A percentile compares a stretch with the other conserved stretches of the same genome.
Conservation (phyloP, 1,140 invertebrate species). For the Bradysia coprophila region DNA sequence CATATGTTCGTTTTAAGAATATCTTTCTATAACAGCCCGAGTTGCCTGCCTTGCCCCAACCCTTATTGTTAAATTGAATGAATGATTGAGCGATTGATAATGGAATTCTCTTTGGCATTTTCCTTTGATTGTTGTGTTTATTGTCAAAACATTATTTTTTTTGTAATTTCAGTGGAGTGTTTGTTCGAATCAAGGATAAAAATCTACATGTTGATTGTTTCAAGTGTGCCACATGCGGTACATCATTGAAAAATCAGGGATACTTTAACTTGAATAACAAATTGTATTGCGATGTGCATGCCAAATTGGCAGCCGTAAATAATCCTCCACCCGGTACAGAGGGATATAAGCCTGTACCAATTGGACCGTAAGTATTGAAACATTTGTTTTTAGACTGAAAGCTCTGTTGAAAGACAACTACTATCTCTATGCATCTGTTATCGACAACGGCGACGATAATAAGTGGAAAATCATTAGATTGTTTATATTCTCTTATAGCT, state of each 20-base stretch:
- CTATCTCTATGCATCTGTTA: too few relatives aligned
- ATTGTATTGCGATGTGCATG: slow-evolving; percentile 91
- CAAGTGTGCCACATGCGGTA: slow-evolving; percentile 88
- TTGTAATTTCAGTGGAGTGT: slow-evolving; percentile 59
- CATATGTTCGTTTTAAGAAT: too few relatives aligned
- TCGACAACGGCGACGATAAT: too few relatives aligned
- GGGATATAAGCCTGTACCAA: slow-evolving; percentile 51
- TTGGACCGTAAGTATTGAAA: slow-evolving; percentile 49
- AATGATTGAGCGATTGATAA: too few relatives aligned
- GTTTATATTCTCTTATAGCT: too few relatives aligned
- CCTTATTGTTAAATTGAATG: too few relatives aligned
- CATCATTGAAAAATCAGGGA: slow-evolving; percentile 87
- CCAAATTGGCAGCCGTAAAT: slow-evolving; percentile 69
- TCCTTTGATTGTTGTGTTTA: neutral
- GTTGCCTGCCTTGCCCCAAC: too few relatives aligned
- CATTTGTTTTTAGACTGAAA: neutral
- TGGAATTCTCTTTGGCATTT: too few relatives aligned
- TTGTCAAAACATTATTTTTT: neutral
- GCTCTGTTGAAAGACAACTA: too few relatives aligned
- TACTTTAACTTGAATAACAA: slow-evolving; percentile 94
- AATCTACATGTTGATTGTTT: slow-evolving; percentile 94
- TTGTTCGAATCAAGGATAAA: slow-evolving; percentile 90
- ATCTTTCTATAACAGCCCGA: too few relatives aligned
- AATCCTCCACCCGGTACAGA: slow-evolving; percentile 52
- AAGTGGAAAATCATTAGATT: too few relatives aligned